A percentile compares a stretch with the other conserved stretches of the same genome.
phyloP scores from a whole-genome alignment of 2,797 vertebrate species.

The Rhinogobio ventralis region DNA sequence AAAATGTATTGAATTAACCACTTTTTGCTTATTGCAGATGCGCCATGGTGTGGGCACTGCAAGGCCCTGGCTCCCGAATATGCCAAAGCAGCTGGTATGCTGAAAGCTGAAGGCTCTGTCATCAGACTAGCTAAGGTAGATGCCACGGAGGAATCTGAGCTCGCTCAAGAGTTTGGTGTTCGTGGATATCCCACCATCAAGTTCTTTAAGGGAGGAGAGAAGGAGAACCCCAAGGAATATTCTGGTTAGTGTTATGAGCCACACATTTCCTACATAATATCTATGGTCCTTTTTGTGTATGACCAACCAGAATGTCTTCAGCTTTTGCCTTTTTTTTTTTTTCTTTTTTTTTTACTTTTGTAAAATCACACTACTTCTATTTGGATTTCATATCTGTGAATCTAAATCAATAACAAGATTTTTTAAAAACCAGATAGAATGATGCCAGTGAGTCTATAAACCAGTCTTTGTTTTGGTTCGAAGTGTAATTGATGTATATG shows the following conservation, averaged over 20 bases:
- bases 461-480: not conserved
- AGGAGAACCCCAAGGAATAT: constrained; percentile 89
- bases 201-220: constrained; percentile 94
- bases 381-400: not conserved
- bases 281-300: not conserved
- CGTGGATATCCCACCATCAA: constrained; percentile 98
- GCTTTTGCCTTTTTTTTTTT: not conserved
- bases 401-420: not conserved
- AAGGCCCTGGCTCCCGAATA: constrained; percentile 95
- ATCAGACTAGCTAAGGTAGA: constrained; percentile 95
- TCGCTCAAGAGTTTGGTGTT: constrained; percentile 92
- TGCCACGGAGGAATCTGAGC: constrained; percentile 93
- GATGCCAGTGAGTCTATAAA: not conserved
- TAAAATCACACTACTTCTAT: not conserved
- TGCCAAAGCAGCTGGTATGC: constrained; percentile 88
- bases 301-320: not conserved
- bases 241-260: constrained; percentile 80
- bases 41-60: constrained; percentile 99
- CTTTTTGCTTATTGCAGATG: constrained; percentile 79
- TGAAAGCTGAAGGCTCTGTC: constrained; percentile 86
- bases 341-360: not conserved
- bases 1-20: constrained; percentile 43
- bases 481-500: not conserved
- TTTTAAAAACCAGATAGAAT: not conserved
- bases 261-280: not conserved